phyloP scores from a whole-genome alignment of 2,888 invertebrate species.

The Tupiocoris notatus region DNA sequence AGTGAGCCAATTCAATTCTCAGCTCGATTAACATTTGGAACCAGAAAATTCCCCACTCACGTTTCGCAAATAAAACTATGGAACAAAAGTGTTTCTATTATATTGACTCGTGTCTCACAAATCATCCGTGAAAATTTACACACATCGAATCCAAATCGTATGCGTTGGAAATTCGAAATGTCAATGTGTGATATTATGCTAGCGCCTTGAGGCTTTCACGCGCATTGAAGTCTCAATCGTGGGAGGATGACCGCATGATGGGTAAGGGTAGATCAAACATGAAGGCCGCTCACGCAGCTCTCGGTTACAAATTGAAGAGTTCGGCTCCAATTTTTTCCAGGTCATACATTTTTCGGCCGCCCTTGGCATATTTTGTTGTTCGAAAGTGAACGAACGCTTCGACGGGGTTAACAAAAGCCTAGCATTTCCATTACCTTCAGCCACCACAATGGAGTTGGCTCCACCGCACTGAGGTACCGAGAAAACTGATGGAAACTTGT shows the following conservation, averaged over 20 bases:
- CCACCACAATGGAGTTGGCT: neutral
- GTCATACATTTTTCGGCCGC: constrained; percentile 2
- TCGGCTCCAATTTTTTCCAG: constrained; percentile 2
- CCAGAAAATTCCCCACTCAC: too few relatives aligned
- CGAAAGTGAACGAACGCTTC: neutral
- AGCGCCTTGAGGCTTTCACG: neutral
- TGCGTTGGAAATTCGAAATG: constrained; percentile 6
- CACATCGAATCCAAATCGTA: neutral
- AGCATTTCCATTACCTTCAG: neutral
- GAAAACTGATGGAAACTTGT: neutral
- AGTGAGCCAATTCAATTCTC: too few relatives aligned
- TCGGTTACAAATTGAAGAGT: constrained; percentile 11
- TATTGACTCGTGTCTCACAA: neutral
- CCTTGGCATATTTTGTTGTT: constrained; percentile 20
- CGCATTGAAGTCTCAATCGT: constrained; percentile 21
- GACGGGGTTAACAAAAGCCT: neutral
- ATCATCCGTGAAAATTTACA: neutral
- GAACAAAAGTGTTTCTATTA: neutral
- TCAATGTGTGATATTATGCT: constrained; percentile 10
- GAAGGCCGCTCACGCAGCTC: neutral
- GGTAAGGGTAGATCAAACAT: constrained; percentile 19
- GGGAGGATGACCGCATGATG: constrained; percentile 33
- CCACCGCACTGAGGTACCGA: neutral
- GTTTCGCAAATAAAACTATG: too few relatives aligned
- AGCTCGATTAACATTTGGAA: too few relatives aligned